A percentile compares a stretch with the other conserved stretches of the same genome.
Conservation (phyloP, 2,888 invertebrate genomes). For the Lasioglossum vierecki region DNA sequence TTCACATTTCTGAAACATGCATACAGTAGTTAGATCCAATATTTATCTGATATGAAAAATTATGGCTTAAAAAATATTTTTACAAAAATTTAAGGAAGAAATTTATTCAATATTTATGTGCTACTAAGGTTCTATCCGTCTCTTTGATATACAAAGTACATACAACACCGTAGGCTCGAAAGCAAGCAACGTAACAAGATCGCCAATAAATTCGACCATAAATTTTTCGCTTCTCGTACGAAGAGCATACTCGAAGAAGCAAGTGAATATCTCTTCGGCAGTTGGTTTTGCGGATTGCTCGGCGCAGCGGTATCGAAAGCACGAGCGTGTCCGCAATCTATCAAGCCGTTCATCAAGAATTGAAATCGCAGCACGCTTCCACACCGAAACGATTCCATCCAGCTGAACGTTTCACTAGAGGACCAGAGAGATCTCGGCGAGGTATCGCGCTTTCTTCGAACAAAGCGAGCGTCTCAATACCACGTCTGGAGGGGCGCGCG, state of each 20-base stretch:
- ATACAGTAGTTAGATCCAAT: too few species aligned
- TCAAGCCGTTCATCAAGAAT: slow-evolving; percentile 4
- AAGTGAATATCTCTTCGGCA: background rate
- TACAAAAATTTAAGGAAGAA: too few species aligned
- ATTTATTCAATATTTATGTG: too few species aligned
- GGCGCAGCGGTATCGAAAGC: background rate
- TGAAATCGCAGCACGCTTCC: slow-evolving; percentile 9
- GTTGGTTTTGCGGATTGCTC: background rate
- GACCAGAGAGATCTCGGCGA: background rate
- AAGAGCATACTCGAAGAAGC: background rate
- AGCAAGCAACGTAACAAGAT: background rate
- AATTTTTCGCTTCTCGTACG: background rate
- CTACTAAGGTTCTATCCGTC: background rate
- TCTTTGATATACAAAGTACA: background rate
- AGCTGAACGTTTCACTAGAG: slow-evolving; percentile 5
- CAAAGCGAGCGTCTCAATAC: slow-evolving; percentile 12
- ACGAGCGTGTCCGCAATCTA: slow-evolving; percentile 2
- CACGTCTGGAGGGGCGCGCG: background rate
- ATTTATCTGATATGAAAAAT: too few species aligned
- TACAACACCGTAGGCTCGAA: background rate
- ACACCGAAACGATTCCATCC: background rate
- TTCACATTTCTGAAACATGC: too few species aligned
- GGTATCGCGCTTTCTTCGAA: slow-evolving; percentile 13
- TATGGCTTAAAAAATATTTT: too few species aligned
- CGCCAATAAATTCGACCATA: background rate